These are phyloP conservation scores for Orycteropus afer DNA, from an alignment of 2,113 vertebrate genomes.

Conservation along the genomic window DNA sequence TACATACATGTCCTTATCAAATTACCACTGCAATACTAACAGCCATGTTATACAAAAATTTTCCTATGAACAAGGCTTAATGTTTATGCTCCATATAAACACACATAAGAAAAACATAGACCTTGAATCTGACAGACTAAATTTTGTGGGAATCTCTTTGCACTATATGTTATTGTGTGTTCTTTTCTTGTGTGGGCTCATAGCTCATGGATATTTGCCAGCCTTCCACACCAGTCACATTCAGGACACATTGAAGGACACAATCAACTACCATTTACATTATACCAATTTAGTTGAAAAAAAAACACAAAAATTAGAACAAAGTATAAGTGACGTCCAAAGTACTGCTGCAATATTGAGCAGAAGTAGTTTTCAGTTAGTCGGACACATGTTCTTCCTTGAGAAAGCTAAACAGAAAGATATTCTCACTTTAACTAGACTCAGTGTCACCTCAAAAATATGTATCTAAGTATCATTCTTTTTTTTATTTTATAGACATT, in stretches of 20 bases:
- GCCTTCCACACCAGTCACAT: background rate
- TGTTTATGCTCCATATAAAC: background rate
- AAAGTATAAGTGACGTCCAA: background rate
- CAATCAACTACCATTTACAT: background rate
- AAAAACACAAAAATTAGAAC: background rate
- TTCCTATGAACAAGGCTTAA: background rate
- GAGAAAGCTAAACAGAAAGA: background rate
- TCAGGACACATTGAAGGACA: background rate
- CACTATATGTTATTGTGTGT: background rate
- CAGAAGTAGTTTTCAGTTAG: background rate
- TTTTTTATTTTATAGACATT: background rate
- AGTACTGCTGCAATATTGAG: background rate
- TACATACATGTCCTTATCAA: conserved; percentile 37
- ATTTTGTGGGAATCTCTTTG: background rate
- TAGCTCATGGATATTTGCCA: background rate
- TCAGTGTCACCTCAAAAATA: background rate
- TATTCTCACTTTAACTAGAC: background rate
- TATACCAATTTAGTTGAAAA: background rate
- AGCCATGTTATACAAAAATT: background rate
- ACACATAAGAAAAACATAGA: background rate
- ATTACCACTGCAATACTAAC: background rate
- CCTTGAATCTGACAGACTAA: background rate
- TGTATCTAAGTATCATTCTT: background rate
- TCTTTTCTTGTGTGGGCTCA: background rate
- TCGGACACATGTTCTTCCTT: background rate